phyloP scores from a whole-genome alignment of 1,140 invertebrate genomes.

The Anthonomus grandis region DNA sequence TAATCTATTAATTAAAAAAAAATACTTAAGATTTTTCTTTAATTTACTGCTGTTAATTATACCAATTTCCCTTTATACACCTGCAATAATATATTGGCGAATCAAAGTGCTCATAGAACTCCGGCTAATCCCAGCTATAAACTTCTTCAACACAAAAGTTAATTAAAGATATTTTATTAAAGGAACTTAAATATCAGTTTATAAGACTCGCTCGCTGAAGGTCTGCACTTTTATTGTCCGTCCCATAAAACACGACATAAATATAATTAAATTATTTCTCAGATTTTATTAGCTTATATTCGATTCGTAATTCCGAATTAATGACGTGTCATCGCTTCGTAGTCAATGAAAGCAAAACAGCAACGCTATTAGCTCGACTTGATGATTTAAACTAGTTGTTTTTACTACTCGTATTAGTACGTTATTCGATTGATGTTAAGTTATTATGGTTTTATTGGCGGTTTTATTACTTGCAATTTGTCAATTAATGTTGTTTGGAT shows the following conservation, averaged over 20 bases:
- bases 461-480: too few relatives aligned
- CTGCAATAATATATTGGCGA: too few relatives aligned
- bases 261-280: constrained; percentile 29
- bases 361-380: constrained; percentile 16
- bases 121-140: too few relatives aligned
- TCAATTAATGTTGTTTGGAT: not conserved
- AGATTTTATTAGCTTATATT: constrained; percentile 29
- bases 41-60: too few relatives aligned
- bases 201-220: constrained; percentile 11
- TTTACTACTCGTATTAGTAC: too few relatives aligned
- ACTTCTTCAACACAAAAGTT: constrained; percentile 15
- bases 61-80: too few relatives aligned
- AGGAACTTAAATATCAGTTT: constrained; percentile 17
- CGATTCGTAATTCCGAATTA: constrained; percentile 25
- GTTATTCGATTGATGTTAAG: too few relatives aligned
- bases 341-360: constrained; percentile 21
- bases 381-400: constrained; percentile 13
- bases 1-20: too few relatives aligned
- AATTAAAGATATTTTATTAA: constrained; percentile 24
- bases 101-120: too few relatives aligned
- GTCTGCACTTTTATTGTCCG: constrained; percentile 18
- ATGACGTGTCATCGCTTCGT: constrained; percentile 20
- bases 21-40: too few relatives aligned
- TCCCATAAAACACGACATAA: constrained; percentile 25
- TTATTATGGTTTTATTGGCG: constrained; percentile 13